phyloP scores from a whole-genome alignment of 1,140 invertebrate genomes.

The Rhyacophila brunnea region DNA sequence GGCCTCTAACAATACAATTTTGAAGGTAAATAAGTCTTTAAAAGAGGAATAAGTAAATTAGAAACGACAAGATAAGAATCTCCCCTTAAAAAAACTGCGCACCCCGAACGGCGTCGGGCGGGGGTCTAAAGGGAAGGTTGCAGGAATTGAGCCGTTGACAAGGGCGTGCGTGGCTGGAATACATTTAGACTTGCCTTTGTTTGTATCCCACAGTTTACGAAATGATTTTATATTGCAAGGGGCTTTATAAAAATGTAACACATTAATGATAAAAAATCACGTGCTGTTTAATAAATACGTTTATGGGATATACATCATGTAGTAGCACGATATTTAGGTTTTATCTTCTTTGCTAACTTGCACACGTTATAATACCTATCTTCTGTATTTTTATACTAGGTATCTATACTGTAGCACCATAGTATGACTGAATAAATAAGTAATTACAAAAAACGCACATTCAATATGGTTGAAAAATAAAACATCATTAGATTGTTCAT shows the following conservation, averaged over 20 bases:
- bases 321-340: too few species aligned
- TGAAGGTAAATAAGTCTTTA: slow-evolving; percentile 65
- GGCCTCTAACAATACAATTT: slow-evolving; percentile 50
- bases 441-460: too few species aligned
- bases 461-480: too few species aligned
- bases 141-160: slow-evolving; percentile 32
- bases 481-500: too few species aligned
- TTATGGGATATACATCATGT: too few species aligned
- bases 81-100: slow-evolving; percentile 45
- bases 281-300: too few species aligned
- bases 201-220: background rate
- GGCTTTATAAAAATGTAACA: background rate
- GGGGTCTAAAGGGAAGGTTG: background rate
- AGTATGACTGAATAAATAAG: too few species aligned
- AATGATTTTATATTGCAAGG: background rate
- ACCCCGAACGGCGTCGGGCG: slow-evolving; percentile 7
- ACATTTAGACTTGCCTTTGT: slow-evolving; percentile 23
- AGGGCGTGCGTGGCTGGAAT: slow-evolving; percentile 31
- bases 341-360: too few species aligned
- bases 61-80: slow-evolving; percentile 65
- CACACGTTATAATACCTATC: too few species aligned
- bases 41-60: slow-evolving; percentile 67
- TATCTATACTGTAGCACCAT: too few species aligned
- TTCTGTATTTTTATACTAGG: too few species aligned
- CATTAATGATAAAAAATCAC: too few species aligned